Evolutionary conservation across 53 echinoderm and acorn worm genomes (phyloP).

Genomic region (Pentamera pediparva): DNA sequence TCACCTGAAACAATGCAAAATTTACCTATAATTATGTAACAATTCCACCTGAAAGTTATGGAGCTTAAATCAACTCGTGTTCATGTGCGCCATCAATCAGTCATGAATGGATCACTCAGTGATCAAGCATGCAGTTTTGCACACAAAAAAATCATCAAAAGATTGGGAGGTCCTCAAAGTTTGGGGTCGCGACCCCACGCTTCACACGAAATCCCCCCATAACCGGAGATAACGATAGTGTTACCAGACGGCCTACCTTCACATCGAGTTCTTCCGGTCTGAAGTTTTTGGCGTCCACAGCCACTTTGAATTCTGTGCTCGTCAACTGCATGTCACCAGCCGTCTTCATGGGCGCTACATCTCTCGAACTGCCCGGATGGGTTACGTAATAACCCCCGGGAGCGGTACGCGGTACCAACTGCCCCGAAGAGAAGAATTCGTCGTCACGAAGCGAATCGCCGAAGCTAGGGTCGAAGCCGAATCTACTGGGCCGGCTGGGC

Average conservation of each 20-base stretch:
- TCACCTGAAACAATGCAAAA: no score
- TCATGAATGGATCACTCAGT: no score
- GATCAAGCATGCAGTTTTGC: no score
- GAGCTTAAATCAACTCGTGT: no score
- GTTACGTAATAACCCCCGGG: slow-evolving; percentile 23
- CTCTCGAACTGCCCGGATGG: neutral
- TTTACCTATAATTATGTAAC: no score
- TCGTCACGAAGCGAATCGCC: slow-evolving; percentile 23
- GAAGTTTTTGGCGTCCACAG: slow-evolving; percentile 57
- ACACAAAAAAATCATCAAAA: no score
- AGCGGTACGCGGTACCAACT: slow-evolving; percentile 13
- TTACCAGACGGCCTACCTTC: slow-evolving; percentile 13
- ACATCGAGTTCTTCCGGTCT: slow-evolving; percentile 64
- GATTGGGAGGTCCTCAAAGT: neutral
- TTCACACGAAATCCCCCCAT: no score
- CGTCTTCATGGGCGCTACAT: neutral
- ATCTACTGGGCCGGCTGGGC: neutral
- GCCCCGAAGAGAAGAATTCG: slow-evolving; percentile 8
- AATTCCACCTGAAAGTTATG: no score
- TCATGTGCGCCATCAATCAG: no score
- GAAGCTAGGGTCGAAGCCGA: slow-evolving; percentile 22
- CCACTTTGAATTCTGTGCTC: slow-evolving; percentile 46
- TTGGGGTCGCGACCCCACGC: no score
- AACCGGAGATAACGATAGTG: neutral
- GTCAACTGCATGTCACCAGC: slow-evolving; percentile 44